Evolutionary conservation across 1,140 invertebrate genomes (phyloP), one percentile per base, ranked within the genome.

Genomic region (Calliopsis andreniformis): DNA sequence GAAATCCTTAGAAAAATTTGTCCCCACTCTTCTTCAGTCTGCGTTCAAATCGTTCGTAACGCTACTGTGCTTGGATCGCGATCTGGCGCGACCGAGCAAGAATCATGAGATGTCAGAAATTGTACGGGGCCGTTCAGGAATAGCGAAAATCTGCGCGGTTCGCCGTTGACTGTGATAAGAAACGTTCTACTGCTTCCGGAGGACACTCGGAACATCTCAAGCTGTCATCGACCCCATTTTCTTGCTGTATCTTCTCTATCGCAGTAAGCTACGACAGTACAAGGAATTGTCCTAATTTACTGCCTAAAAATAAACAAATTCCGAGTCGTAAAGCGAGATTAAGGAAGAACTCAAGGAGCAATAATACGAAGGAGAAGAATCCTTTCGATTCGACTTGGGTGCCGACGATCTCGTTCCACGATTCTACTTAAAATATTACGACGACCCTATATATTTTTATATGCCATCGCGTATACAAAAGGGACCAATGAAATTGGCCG

Each of bases 101-200:
- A 47, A 55, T 45, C 43, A 58, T 14, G 32, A 58, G 30, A 58
- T 49, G 49, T 43, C 14, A 43, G 14, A 71, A 63, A 23, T 56
- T 35, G 53, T 32, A 47, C 55, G n/a, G 30, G 64, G 20, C 28
- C 16, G 16, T 47, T 58, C 23, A 12, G 12, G 23, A 28, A 47
- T 39, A 0, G 25, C 8, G 23, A 8, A 4, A 47, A 76, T 88
- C 82, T 32, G 68, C 84, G 81, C 80, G 87, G 80, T 79, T 80
- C 72, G 80, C 88, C 87, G 87, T 85, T 90, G 82, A 91, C 90
- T 92, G 91, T 91, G 90, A 92, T 92, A 91, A 85, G 79, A 90
- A 87, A 85, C 76, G 83, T 85, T 85, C 73, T 85, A 68, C 76
- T 88, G 80, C 68, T 66, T 67, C 71, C 78, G 56, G 83, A 83